Evolutionary conservation across 2,888 invertebrate genomes (phyloP), one percentile per base, ranked within the genome.

Genomic region (Listrodromus nycthemerus): DNA sequence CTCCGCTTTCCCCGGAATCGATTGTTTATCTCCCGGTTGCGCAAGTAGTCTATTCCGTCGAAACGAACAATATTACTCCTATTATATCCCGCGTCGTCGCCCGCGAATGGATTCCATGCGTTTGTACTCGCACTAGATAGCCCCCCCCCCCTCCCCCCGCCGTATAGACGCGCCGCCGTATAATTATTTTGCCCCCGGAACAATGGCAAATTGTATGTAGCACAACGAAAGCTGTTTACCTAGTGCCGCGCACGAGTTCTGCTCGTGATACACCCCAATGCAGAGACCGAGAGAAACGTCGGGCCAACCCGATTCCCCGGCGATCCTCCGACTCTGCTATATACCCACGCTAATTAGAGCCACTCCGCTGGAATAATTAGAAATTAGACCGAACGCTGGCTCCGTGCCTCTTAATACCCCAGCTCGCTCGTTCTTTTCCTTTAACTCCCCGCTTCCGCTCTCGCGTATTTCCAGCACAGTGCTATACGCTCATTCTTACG

Each of bases 361-460:
- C 89, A 89, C 86, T 88, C 88, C 87, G 86, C 85, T 86, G 89
- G 89, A 91, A 90, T 90, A 91, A 90, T 90, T 90, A 89, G 89
- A 90, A 90, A 90, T 90, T 89, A 89, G 89, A 87, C 88, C 86
- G 85, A 88, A 85, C 85, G 85, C 86, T 52, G 63, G 75, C 75
- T 75, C 41, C 27, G 77, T 61, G 55, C 48, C 67, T 77, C 67
- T 77, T 48, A 58, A 69, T 66, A 80, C 63, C 71, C 65, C 19
- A 24, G 16, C 52, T 63, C 75, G 10, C 50, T 74, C 63, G 24
- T 66, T 55, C 41, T 71, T 75, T 67, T 50, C 74, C 52, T 45
- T 67, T 45, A 41, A 52, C 19, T n/a, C 70, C 16, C 76, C 69
- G 61, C 65, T 71, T 69, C 77, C 52, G 58, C 65, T 74, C 63